Percentiles rank a stretch among this genome's conserved stretches.
Conservation (phyloP, 92 coral and sea anemone genomes). For the Actinostola sp. region DNA sequence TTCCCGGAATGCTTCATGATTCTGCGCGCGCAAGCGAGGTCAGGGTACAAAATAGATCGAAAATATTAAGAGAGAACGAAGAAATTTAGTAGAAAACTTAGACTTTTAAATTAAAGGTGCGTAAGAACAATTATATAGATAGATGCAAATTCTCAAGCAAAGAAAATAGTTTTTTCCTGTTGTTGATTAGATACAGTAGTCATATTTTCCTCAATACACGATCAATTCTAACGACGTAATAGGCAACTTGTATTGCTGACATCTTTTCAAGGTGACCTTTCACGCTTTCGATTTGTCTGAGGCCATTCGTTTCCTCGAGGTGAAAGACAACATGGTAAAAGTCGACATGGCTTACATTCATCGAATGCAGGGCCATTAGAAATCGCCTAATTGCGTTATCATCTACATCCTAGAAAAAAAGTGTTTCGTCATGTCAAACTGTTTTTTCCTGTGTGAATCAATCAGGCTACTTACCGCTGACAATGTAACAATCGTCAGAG, state of each 20-base stretch:
- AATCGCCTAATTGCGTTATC: background rate
- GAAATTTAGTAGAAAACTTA: no score
- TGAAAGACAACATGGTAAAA: background rate
- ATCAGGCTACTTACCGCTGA: background rate
- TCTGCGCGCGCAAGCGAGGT: no score
- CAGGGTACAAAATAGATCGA: no score
- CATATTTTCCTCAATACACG: background rate
- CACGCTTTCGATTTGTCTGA: background rate
- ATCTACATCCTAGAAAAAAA: constrained; percentile 4
- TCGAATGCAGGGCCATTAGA: background rate
- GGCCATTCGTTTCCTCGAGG: background rate
- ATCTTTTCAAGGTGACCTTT: background rate
- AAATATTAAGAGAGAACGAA: no score
- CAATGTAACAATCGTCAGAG: constrained; percentile 3
- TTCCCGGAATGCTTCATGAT: no score
- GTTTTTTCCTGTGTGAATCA: no score
- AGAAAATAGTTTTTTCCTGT: background rate
- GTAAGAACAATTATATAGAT: no score
- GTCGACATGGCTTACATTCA: constrained; percentile 5
- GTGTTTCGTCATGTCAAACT: no score
- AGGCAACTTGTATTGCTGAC: background rate
- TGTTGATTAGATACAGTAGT: background rate
- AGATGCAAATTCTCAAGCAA: no score
- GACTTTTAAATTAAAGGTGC: no score
- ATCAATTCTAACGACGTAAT: background rate